Evolutionary conservation across 2,797 vertebrate species (phyloP), one percentile per base, ranked within the genome.

Genomic region (Halcyon badia): DNA sequence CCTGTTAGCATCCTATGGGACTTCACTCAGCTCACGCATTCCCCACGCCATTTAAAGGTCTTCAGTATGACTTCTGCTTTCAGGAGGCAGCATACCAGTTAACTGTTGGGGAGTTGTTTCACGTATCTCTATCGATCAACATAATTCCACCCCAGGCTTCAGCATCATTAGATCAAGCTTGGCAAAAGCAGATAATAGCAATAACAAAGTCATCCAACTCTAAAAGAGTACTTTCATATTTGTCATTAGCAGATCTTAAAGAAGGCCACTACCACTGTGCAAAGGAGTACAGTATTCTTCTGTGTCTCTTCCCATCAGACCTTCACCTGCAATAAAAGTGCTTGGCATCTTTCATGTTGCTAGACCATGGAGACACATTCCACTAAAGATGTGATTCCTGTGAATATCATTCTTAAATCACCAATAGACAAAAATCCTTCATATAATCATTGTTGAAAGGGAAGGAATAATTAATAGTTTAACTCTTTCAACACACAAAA

Each of bases 1-100:
- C n/a, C 81, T 69, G 14, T 13, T 68, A 39, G 37, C 42, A 88
- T 56, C 86, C 64, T 20, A 17, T 5, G 5, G 33, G 46, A 54
- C 60, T 70, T 57, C 22, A 33, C 10, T 42, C 52, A 41, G 48
- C 2, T 2, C 22, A 21, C 0, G 0, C 3, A 2, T 30, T 65
- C 48, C 60, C 28, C 19, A n/a, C 0, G 0, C 8, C 28, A 24
- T 44, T 94, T 94, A 60, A 57, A 77, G 66, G 70, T 70, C 60
- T 81, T 90, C 14, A 8, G 86, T 51, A 84, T n/a, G 76, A 65
- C 62, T 68, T 49, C 62, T 87, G 48, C 26, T 71, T 80, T 82
- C 48, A 41, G 44, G 11, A 25, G 54, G 28, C 31, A 46, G 14
- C 39, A 86, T 4, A 39, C 16, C n/a, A 78, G 25, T 69, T 75